phyloP scores from a whole-genome alignment of 2,113 vertebrate species.

The Saguinus midas region DNA sequence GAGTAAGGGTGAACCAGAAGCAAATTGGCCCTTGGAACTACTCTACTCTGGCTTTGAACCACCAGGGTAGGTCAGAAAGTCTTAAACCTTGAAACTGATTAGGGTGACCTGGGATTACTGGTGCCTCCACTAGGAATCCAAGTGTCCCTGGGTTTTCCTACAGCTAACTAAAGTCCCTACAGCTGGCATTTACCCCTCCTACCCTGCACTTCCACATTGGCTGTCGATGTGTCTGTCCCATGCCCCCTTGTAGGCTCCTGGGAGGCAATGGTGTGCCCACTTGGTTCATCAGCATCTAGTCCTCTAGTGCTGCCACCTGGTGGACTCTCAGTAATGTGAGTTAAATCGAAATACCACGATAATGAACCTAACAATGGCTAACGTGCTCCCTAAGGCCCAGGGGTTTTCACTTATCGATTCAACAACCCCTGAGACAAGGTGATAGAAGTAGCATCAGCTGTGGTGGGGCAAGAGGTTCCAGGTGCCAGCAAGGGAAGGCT shows the following conservation, averaged over 20 bases:
- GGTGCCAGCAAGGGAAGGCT: no score
- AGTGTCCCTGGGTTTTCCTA: no score
- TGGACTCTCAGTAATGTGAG: not conserved
- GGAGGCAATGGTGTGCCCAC: not conserved
- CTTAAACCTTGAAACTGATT: not conserved
- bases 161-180: no score
- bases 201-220: no score
- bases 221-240: no score
- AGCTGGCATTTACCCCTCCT: no score
- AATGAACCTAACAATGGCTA: not conserved
- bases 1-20: no score
- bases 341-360: not conserved
- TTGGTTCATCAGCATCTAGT: not conserved
- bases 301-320: not conserved
- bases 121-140: no score
- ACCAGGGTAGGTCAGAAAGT: not conserved
- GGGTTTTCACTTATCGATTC: not conserved
- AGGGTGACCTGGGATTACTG: not conserved
- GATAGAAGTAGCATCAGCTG: no score
- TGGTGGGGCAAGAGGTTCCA: rapidly evolving
- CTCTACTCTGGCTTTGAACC: not conserved
- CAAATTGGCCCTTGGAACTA: not conserved
- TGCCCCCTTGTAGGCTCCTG: not conserved
- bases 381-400: no score
- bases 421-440: not conserved